Conservation (phyloP, 2,797 vertebrate species). For the Dromococcyx pavoninus region DNA sequence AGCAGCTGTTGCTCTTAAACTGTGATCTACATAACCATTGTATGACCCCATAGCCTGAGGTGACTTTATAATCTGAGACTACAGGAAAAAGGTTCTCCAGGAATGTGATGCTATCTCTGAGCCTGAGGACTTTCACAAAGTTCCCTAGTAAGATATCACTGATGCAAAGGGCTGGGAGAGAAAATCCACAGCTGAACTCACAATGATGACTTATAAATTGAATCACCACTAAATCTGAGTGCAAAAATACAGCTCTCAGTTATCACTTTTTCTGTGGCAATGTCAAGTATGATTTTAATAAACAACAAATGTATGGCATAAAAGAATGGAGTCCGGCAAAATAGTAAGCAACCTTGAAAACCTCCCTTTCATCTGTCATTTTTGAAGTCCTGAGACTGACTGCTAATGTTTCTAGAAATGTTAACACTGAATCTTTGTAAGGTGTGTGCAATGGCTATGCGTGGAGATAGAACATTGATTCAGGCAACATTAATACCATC, state of each 20-base stretch:
- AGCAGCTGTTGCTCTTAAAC: not conserved
- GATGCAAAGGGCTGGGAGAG: not conserved
- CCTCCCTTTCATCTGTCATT: constrained; percentile 6
- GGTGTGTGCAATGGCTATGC: not conserved
- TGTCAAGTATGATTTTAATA: not conserved
- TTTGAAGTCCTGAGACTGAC: not conserved
- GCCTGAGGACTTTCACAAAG: not conserved
- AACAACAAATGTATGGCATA: not conserved
- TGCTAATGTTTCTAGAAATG: not conserved
- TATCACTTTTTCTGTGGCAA: not conserved
- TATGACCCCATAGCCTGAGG: not conserved
- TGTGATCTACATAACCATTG: not conserved
- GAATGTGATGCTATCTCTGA: not conserved
- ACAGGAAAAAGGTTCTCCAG: not conserved
- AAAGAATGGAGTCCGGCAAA: not conserved
- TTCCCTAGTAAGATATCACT: not conserved
- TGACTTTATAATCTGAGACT: not conserved
- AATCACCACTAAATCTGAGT: not conserved
- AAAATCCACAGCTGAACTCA: not conserved
- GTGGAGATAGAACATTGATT: not conserved
- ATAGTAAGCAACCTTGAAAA: not conserved
- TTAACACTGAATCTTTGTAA: not conserved
- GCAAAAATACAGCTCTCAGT: not conserved
- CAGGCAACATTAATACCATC: not conserved
- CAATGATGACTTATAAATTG: not conserved